Evolutionary conservation across 2,888 invertebrate genomes (phyloP).

Genomic region (Papilio demoleus): DNA sequence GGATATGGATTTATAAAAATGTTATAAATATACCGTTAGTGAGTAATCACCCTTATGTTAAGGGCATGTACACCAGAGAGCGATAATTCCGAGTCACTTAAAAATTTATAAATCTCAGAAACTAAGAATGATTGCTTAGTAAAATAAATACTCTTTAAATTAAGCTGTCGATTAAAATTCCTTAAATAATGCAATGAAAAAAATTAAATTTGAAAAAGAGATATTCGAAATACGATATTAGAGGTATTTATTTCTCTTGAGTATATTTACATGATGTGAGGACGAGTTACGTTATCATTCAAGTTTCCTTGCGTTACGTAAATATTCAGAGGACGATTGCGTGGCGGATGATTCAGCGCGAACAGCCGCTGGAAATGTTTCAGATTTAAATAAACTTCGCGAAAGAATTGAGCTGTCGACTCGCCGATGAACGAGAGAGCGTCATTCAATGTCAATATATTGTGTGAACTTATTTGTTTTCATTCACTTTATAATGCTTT

Average conservation of each 20-base stretch:
- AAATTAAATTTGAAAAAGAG: too few relatives aligned
- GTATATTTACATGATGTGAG: neutral
- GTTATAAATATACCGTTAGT: too few relatives aligned
- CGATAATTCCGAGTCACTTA: too few relatives aligned
- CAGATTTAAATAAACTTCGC: slow-evolving; percentile 29
- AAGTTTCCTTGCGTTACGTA: slow-evolving; percentile 27
- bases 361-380: slow-evolving; percentile 26
- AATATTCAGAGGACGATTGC: slow-evolving; percentile 27
- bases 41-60: neutral
- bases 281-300: slow-evolving; percentile 20
- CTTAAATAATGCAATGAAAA: too few relatives aligned
- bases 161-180: too few relatives aligned
- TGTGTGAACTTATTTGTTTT: neutral
- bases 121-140: too few relatives aligned
- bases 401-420: slow-evolving; percentile 28
- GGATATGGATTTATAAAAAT: too few relatives aligned
- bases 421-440: neutral
- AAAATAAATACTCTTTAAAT: too few relatives aligned
- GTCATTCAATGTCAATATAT: slow-evolving; percentile 3
- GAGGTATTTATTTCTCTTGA: too few relatives aligned
- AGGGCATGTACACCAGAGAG: too few relatives aligned
- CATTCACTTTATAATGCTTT: neutral
- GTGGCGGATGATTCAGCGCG: slow-evolving; percentile 26
- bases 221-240: too few relatives aligned
- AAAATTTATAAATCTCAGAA: too few relatives aligned